These are phyloP conservation scores for Pardalotus punctatus DNA, from an alignment of 2,113 vertebrate species.

Conservation along the genomic window DNA sequence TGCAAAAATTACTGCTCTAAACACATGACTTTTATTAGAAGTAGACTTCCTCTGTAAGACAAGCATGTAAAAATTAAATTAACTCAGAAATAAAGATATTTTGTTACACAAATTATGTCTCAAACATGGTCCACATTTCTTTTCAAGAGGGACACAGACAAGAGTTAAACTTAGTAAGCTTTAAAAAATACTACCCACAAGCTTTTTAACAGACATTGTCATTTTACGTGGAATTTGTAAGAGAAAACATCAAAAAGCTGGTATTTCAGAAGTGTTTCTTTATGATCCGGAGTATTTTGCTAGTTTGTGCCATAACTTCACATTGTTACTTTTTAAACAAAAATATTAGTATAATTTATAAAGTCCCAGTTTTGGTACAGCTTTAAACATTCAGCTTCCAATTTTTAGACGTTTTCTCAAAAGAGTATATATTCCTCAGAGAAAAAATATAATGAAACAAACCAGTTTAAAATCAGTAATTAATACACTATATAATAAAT, in stretches of 20 bases:
- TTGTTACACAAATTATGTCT: conserved; percentile 55
- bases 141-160: conserved; percentile 4
- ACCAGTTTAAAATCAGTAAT: not conserved
- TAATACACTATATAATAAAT: not conserved
- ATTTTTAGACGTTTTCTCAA: not conserved
- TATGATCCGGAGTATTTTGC: not conserved
- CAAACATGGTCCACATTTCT: conserved; percentile 45
- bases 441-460: not conserved
- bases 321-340: not conserved
- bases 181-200: not conserved
- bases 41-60: conserved; percentile 47
- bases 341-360: not conserved
- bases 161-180: not conserved
- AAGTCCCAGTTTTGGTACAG: not conserved
- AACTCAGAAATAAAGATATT: conserved; percentile 65
- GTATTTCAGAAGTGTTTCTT: not conserved
- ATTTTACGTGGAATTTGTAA: not conserved
- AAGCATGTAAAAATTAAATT: conserved; percentile 63
- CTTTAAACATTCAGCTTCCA: not conserved
- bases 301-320: not conserved
- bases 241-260: not conserved
- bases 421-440: not conserved
- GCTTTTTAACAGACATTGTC: not conserved
- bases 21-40: conserved; percentile 61
- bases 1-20: conserved; percentile 28